phyloP scores from a whole-genome alignment of 1,140 invertebrate genomes.

The Macrosteles quadrilineatus region DNA sequence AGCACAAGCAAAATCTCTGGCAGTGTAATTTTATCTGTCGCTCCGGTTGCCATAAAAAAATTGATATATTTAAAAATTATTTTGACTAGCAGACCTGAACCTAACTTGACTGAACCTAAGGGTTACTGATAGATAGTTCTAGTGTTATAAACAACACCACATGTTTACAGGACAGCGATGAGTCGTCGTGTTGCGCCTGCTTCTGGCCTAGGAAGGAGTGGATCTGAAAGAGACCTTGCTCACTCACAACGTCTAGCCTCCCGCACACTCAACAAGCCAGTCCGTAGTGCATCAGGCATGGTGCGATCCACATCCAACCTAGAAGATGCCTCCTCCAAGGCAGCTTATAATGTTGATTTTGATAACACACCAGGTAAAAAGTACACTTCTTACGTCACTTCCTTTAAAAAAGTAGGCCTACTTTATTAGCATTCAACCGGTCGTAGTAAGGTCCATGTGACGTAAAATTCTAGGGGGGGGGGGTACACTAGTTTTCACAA shows the following conservation, averaged over 20 bases:
- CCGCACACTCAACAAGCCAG: slow-evolving; percentile 42
- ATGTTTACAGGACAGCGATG: too few relatives aligned
- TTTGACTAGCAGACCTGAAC: too few relatives aligned
- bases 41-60: too few relatives aligned
- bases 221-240: slow-evolving; percentile 56
- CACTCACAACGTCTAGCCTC: slow-evolving; percentile 52
- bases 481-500: background rate
- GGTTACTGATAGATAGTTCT: too few relatives aligned
- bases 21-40: too few relatives aligned
- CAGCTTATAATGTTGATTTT: slow-evolving; percentile 49
- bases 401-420: background rate
- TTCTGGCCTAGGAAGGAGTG: slow-evolving; percentile 52
- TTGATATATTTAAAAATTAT: too few relatives aligned
- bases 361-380: slow-evolving; percentile 54
- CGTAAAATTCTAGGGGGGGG: background rate
- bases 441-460: background rate
- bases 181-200: slow-evolving; percentile 27
- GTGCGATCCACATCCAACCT: slow-evolving; percentile 18
- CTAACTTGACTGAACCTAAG: too few relatives aligned
- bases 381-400: background rate
- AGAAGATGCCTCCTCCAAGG: slow-evolving; percentile 20
- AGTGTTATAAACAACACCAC: too few relatives aligned
- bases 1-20: too few relatives aligned
- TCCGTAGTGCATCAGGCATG: slow-evolving; percentile 37
- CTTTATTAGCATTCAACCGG: background rate